phyloP scores from a whole-genome alignment of 2,888 invertebrate species.

The Arctia plantaginis region DNA sequence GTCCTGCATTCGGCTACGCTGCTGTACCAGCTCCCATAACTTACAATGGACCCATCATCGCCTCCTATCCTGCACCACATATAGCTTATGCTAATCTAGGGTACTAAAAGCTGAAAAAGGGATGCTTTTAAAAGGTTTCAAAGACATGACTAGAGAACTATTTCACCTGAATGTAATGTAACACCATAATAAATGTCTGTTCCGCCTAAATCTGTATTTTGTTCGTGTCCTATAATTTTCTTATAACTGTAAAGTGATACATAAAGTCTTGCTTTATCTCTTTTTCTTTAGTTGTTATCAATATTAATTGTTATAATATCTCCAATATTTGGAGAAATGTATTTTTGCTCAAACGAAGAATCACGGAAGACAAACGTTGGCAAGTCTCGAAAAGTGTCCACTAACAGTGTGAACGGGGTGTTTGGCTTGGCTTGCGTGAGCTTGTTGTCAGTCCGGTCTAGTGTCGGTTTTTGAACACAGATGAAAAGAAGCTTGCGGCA shows the following conservation, averaged over 20 bases:
- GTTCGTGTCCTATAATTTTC: no score
- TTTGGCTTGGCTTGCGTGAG: no score
- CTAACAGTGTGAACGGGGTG: no score
- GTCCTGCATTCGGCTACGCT: conserved; percentile 49
- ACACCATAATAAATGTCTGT: conserved; percentile 54
- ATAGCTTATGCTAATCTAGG: conserved; percentile 53
- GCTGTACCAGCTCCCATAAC: conserved; percentile 44
- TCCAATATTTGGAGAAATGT: no score
- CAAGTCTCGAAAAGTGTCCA: no score
- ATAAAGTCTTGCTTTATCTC: background rate
- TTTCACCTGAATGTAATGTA: conserved; percentile 30
- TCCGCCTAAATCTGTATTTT: conserved; percentile 53
- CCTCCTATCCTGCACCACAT: conserved; percentile 50
- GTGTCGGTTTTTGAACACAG: no score
- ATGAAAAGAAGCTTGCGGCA: no score
- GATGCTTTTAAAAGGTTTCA: background rate
- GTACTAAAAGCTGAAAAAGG: conserved; percentile 43
- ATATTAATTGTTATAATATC: no score
- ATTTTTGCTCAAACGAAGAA: no score
- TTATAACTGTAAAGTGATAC: conserved; percentile 36
- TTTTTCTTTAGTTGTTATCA: no score
- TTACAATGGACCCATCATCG: conserved; percentile 45
- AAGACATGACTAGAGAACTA: conserved; percentile 23
- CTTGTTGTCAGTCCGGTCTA: no score
- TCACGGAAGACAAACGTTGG: no score